Evolutionary conservation across 2,888 invertebrate species (phyloP), one percentile per base, ranked within the genome.

Genomic region (Vandiemenella viatica): DNA sequence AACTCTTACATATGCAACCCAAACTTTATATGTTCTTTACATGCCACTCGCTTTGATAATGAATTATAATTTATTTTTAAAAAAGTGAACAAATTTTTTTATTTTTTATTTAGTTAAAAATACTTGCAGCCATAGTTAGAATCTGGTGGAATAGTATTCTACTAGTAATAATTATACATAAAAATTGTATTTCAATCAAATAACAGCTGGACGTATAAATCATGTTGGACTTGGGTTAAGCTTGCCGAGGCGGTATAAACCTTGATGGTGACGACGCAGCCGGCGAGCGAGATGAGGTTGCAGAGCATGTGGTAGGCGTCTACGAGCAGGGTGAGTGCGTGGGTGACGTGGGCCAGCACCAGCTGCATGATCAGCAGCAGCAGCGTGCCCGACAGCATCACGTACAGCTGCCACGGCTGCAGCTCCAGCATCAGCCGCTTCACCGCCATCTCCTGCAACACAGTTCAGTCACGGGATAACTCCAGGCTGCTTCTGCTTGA

Each of bases 221-320:
- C n/a, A n/a, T n/a, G n/a, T n/a, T n/a, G n/a, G n/a, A n/a, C n/a
- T n/a, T n/a, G n/a, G n/a, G n/a, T n/a, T n/a, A n/a, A n/a, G n/a
- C n/a, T n/a, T n/a, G n/a, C 10, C 18, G n/a, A 17, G 17, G 41
- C 18, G n/a, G 16, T 17, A 60, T 71, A 69, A 67, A 86, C 87
- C 79, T 86, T 81, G 55, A 86, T 77, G 18, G 86, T 82, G 43
- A 83, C 70, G 59, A 88, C 77, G 61, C 83, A 86, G 23, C 87
- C 84, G 38, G 76, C 69, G 48, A 95, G 76, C 8, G 92, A 89
- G 48, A 95, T 79, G 32, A 93, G 83, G 62, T 95, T 87, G 66
- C 92, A 93, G 46, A 96, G 76, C 75, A 91, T 88, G 68, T 95
- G 92, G 69, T 93, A 95, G 8, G 92, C 83, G 65, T 92, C 90